Base-by-base conservation (phyloP, 2,888 invertebrate species). In the Dioctria linearis region DNA sequence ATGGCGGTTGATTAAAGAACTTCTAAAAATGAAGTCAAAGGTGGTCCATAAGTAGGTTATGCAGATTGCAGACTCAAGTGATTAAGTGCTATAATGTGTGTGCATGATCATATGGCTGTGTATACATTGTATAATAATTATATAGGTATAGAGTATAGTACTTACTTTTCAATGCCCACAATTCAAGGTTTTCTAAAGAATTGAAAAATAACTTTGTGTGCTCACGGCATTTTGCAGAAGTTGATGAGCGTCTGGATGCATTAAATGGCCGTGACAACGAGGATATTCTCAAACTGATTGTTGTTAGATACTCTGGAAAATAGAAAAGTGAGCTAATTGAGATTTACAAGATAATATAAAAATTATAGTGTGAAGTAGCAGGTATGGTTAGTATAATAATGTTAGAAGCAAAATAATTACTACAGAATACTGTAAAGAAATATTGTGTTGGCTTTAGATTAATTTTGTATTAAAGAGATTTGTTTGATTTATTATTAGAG, bases 91-190 rank as follows among this genome's bases (percentile, higher is more conserved):
- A 9, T 3, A 6, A 8, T 61, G 43, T 37, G 57, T 42, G 57
- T 6, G 43, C 25, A 13, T 3, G 6, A 25, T 3, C n/a, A 59
- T 11, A 11, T 46, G 59, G 3, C 0, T 13, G 59, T 57, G 25
- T 37, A 25, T 25, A 25, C 25, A 25, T 25, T 25, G 25, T 25
- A 25, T 25, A 25, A 25, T 25, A 25, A 37, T n/a, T 39, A 8
- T 39, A 9, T 76, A 11, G 57, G 4, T 59, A 40, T 57, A 9
- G 13, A 57, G 43, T 42, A 13, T 40, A 5, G 54, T 71, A 82
- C 82, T 83, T 80, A 83, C 83, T 80, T 80, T 82, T 78, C 59
- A 83, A 80, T 54, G 83, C 83, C 83, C 83, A 83, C 49, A 83
- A 54, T 13, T 83, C 83, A 39, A 83, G 80, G 37, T 80, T 83